These are phyloP conservation scores for Pollenia labialis DNA, from an alignment of 2,888 invertebrate genomes.

Conservation along the genomic window DNA sequence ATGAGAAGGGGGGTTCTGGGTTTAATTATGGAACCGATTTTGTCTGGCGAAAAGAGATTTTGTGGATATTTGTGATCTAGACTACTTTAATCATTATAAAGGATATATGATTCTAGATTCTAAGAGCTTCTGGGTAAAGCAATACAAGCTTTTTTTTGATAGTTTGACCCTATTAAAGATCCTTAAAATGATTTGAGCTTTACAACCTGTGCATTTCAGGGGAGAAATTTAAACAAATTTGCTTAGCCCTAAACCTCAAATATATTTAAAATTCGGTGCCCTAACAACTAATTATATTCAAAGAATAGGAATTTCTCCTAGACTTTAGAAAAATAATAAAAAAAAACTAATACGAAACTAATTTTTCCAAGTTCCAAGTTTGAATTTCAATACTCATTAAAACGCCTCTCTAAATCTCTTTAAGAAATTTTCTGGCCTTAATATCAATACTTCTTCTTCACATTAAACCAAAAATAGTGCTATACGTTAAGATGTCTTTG, in stretches of 20 bases:
- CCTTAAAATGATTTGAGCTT: constrained; percentile 85
- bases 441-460: too few species aligned
- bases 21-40: constrained; percentile 94
- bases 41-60: constrained; percentile 81
- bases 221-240: constrained; percentile 76
- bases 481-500: too few species aligned
- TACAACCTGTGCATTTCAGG: constrained; percentile 76
- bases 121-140: constrained; percentile 85
- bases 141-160: constrained; percentile 89
- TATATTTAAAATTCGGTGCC: too few species aligned
- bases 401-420: too few species aligned
- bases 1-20: constrained; percentile 87
- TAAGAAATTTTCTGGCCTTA: too few species aligned
- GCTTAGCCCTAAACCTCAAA: constrained; percentile 31
- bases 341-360: too few species aligned
- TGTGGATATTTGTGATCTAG: constrained; percentile 87
- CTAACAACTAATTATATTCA: too few species aligned
- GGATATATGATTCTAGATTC: constrained; percentile 85
- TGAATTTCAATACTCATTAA: too few species aligned
- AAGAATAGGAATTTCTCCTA: too few species aligned
- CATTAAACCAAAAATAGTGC: too few species aligned
- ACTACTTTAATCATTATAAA: constrained; percentile 87
- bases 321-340: too few species aligned
- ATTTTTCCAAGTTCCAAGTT: too few species aligned
- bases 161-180: constrained; percentile 90